Evolutionary conservation across 2,888 invertebrate species (phyloP).

Genomic region (Yponomeuta evonymella): DNA sequence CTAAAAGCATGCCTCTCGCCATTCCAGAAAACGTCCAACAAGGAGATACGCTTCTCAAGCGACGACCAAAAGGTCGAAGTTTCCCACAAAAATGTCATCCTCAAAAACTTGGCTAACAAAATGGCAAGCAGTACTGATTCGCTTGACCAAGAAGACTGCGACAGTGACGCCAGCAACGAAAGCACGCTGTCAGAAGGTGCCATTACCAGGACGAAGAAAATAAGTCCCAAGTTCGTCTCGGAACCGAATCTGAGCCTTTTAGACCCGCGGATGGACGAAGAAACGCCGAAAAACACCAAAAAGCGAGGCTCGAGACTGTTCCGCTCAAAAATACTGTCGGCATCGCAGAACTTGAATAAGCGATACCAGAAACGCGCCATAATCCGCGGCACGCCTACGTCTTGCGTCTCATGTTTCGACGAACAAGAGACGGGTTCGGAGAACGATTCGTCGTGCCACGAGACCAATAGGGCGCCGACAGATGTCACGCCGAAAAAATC

Average conservation of each 20-base stretch:
- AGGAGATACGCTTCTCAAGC: slow-evolving; percentile 47
- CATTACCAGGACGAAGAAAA: slow-evolving; percentile 45
- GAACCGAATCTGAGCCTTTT: slow-evolving; percentile 65
- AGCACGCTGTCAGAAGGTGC: slow-evolving; percentile 67
- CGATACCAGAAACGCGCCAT: slow-evolving; percentile 59
- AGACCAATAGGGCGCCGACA: slow-evolving; percentile 26
- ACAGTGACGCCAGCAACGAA: slow-evolving; percentile 62
- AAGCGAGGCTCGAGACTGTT: slow-evolving; percentile 54
- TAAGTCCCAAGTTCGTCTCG: slow-evolving; percentile 68
- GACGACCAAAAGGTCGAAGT: slow-evolving; percentile 58
- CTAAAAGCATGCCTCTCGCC: slow-evolving; percentile 37
- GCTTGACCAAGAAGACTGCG: slow-evolving; percentile 49
- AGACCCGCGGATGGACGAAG: slow-evolving; percentile 40
- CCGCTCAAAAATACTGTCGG: slow-evolving; percentile 53
- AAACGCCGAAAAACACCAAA: slow-evolving; percentile 64
- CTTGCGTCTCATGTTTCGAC: slow-evolving; percentile 65
- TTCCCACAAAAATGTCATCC: slow-evolving; percentile 61
- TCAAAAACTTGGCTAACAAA: slow-evolving; percentile 65
- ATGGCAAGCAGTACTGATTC: slow-evolving; percentile 63
- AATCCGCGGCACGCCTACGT: slow-evolving; percentile 50
- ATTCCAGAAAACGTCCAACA: slow-evolving; percentile 56
- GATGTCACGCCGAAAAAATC: slow-evolving; percentile 46
- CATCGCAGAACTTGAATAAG: slow-evolving; percentile 51
- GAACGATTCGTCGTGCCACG: slow-evolving; percentile 35
- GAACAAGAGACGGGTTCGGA: slow-evolving; percentile 56